phyloP scores from a whole-genome alignment of 2,797 vertebrate genomes.

The Chromobotia macracanthus region DNA sequence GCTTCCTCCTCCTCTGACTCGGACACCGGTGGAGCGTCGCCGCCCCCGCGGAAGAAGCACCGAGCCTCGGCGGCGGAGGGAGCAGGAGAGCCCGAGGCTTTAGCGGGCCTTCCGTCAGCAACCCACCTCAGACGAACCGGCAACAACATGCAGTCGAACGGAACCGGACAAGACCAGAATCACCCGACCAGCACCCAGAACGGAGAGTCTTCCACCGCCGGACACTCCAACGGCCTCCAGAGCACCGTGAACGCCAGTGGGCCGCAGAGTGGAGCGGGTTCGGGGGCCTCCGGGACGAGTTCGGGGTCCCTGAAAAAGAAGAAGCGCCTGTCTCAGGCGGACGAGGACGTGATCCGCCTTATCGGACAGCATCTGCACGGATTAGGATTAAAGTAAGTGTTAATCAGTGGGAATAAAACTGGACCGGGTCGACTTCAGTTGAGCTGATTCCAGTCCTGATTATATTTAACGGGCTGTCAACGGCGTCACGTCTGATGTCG shows the following conservation, averaged over 20 bases:
- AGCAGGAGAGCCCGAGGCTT: constrained; percentile 98
- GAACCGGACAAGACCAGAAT: constrained; percentile 84
- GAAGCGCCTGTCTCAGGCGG: constrained; percentile 93
- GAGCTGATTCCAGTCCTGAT: too few species aligned
- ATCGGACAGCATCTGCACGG: constrained; percentile 98
- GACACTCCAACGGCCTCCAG: constrained; percentile 80
- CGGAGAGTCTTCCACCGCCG: constrained; percentile 86
- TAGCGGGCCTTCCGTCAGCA: constrained; percentile 86
- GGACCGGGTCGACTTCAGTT: not conserved
- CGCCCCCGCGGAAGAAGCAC: constrained; percentile 99
- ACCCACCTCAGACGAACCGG: constrained; percentile 74
- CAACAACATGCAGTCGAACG: constrained; percentile 92
- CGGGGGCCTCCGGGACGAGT: constrained; percentile 73
- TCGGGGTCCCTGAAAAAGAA: constrained; percentile 91
- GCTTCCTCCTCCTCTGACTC: constrained; percentile 99
- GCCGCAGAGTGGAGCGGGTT: constrained; percentile 83
- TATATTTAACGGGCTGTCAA: not conserved
- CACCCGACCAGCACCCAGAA: constrained; percentile 83
- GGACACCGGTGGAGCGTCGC: constrained; percentile 99
- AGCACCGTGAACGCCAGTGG: constrained; percentile 80
- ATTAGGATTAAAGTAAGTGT: constrained; percentile 96
- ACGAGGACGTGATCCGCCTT: constrained; percentile 97
- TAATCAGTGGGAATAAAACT: constrained; percentile 57
- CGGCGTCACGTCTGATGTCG: not conserved
- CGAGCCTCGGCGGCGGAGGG: constrained; percentile 99